phyloP scores from a whole-genome alignment of 2,888 invertebrate species.

The Blastobasis lacticolella region DNA sequence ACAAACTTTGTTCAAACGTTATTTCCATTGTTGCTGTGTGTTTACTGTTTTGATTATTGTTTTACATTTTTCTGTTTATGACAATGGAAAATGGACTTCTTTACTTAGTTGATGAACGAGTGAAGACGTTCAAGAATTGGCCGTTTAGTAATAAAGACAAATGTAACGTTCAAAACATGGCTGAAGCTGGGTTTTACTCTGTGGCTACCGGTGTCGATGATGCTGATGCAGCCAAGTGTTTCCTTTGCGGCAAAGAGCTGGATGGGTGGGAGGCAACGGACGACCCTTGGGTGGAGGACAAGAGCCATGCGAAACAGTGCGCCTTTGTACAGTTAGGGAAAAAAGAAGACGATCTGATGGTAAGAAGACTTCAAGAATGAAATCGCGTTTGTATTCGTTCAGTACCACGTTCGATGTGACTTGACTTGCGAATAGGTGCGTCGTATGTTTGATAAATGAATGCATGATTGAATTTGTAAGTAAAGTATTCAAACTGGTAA shows the following conservation, averaged over 20 bases:
- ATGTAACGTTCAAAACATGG: conserved; percentile 85
- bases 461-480: no score
- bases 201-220: conserved; percentile 77
- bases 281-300: conserved; percentile 87
- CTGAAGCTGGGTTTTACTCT: conserved; percentile 88
- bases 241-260: conserved; percentile 85
- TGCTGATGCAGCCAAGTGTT: conserved; percentile 86
- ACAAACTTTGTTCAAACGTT: no score
- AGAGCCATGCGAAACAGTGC: conserved; percentile 81
- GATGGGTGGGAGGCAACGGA: conserved; percentile 92
- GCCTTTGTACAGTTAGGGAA: conserved; percentile 79
- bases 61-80: no score
- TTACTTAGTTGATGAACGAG: conserved; percentile 63
- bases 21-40: not conserved
- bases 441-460: no score
- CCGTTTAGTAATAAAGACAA: conserved; percentile 75
- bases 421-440: no score
- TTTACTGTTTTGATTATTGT: not conserved
- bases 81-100: conserved; percentile 12
- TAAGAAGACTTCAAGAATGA: conserved; percentile 25
- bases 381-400: no score
- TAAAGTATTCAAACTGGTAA: no score
- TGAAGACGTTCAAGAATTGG: conserved; percentile 82
- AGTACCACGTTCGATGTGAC: no score
- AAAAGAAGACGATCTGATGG: conserved; percentile 74